Evolutionary conservation across 2,888 invertebrate genomes (phyloP), one percentile per base, ranked within the genome.

Genomic region (Eupeodes luniger): DNA sequence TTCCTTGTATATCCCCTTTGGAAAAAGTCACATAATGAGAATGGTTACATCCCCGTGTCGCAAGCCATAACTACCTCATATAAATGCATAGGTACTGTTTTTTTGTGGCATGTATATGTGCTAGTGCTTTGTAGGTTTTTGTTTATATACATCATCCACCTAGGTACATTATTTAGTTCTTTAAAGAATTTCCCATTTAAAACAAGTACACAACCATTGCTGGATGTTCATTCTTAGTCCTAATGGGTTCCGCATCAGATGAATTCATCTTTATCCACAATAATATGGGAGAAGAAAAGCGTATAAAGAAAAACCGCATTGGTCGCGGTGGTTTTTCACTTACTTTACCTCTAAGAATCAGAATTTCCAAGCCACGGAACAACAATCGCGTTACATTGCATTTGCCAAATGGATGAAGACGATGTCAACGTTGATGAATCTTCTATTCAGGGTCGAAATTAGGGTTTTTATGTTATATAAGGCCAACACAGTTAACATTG

Each of bases 251-350:
- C 78, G 59, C 83, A 51, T 67, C 51, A 66, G 86, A 83, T 87
- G 83, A 80, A 83, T 87, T 76, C 79, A 76, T 87, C 75, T 61
- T 82, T 72, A 83, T 70, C 83, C 86, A 87, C 83, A 87, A 87
- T 87, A 62, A 83, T 61, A 70, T 80, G 53, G 40, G 14, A 64
- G 57, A 79, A 75, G 59, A 74, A 86, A 76, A 67, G 57, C 59
- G 81, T 67, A 27, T 27, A 86, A 86, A 86, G 83, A 75, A 79
- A 74, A 70, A 61, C 59, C 66, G 80, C 70, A 62, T 64, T 87
- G 86, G 83, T 87, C 83, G 86, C 86, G n/a, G 80, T 80, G 86
- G 86, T 87, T 87, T 87, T 87, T 87, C 86, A 87, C 86, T 87
- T 87, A 87, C 83, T 87, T 87, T 87, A 87, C 83, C 83, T 83